Evolutionary conservation across 2,113 vertebrate species (phyloP).

Genomic region (Pelobates fuscus): DNA sequence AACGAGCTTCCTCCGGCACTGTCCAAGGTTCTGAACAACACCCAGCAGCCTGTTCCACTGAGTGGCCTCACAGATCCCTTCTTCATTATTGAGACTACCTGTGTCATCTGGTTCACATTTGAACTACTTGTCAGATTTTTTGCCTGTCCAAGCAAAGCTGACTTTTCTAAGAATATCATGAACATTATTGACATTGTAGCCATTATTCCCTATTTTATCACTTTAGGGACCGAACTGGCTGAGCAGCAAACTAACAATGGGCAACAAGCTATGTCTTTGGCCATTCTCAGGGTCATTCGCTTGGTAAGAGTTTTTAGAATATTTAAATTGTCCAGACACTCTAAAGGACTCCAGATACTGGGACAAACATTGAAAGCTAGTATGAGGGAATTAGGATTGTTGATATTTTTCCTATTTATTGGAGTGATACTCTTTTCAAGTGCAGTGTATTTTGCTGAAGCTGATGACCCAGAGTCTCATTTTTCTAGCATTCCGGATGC

Average conservation of each 20-base stretch:
- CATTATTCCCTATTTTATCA: constrained; percentile 97
- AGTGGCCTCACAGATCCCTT: constrained; percentile 87
- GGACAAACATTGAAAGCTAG: constrained; percentile 94
- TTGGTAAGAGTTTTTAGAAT: constrained; percentile 93
- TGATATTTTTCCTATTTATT: constrained; percentile 98
- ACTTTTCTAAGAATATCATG: constrained; percentile 93
- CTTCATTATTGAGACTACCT: constrained; percentile 95
- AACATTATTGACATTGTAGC: constrained; percentile 96
- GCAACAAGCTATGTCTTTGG: constrained; percentile 93
- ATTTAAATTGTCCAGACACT: constrained; percentile 94
- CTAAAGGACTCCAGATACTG: constrained; percentile 94
- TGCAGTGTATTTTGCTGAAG: constrained; percentile 91
- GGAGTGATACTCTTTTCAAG: constrained; percentile 97
- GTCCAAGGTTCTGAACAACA: constrained; percentile 52
- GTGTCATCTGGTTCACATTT: constrained; percentile 97
- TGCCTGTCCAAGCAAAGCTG: constrained; percentile 91
- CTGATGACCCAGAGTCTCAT: constrained; percentile 87
- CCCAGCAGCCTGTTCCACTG: constrained; percentile 62
- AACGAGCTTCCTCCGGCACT: constrained; percentile 73
- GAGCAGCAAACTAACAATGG: constrained; percentile 82
- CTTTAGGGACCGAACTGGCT: constrained; percentile 89
- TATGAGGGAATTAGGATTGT: constrained; percentile 91
- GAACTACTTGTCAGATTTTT: constrained; percentile 92
- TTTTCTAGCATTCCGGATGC: constrained; percentile 97
- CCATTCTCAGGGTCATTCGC: constrained; percentile 92